phyloP scores from a whole-genome alignment of 2,113 vertebrate genomes.

The Mormyrus lacerda region DNA sequence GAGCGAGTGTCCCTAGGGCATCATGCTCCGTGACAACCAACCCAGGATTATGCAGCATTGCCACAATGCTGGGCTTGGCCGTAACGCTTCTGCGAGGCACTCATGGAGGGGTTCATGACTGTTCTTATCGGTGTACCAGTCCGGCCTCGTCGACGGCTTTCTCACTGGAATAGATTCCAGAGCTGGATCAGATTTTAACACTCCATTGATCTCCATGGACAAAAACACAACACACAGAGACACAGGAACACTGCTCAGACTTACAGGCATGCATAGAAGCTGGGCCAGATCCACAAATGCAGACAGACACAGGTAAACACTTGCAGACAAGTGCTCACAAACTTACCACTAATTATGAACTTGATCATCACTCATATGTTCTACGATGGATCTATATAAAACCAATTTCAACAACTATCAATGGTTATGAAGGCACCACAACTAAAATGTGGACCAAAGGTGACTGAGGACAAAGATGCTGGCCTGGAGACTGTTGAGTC shows the following conservation, averaged over 20 bases:
- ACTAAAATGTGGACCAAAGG: neutral
- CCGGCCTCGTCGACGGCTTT: neutral
- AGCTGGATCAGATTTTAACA: neutral
- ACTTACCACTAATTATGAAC: neutral
- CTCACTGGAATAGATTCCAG: neutral
- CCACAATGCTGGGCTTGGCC: slow-evolving; percentile 1
- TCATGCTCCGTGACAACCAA: slow-evolving; percentile 4
- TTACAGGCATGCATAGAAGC: neutral
- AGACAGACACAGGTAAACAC: neutral
- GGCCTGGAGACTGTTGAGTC: slow-evolving; percentile 22
- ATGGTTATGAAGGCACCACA: neutral
- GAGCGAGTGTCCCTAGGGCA: neutral
- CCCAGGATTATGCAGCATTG: neutral
- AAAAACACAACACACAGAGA: slow-evolving; percentile 2
- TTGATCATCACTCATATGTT: neutral
- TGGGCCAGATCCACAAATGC: neutral
- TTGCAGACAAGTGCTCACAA: neutral
- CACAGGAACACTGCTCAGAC: neutral
- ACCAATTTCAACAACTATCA: neutral
- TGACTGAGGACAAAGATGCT: neutral
- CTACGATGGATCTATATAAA: neutral
- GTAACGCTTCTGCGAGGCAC: neutral
- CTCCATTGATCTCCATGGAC: neutral
- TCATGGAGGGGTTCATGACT: neutral
- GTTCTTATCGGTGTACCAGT: neutral